phyloP scores from a whole-genome alignment of 2,888 invertebrate genomes.

The Cephus pulcher region DNA sequence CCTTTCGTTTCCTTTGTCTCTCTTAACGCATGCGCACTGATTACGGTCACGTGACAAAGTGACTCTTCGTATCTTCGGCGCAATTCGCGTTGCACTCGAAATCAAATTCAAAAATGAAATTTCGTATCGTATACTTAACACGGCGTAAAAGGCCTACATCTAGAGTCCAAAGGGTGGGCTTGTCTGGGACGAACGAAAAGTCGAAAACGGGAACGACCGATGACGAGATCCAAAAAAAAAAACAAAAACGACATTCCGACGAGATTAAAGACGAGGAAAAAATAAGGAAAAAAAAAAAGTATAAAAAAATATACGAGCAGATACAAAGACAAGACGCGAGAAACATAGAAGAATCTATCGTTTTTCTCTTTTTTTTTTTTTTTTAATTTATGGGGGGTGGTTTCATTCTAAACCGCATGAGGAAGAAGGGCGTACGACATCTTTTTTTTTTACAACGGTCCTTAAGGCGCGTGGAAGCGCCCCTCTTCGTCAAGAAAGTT shows the following conservation, averaged over 20 bases:
- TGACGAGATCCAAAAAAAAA: not conserved
- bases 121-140: slow-evolving; percentile 44
- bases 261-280: not conserved
- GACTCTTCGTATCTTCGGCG: not conserved
- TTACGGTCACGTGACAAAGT: not conserved
- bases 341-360: not conserved
- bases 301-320: slow-evolving; percentile 5
- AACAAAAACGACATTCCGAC: not conserved
- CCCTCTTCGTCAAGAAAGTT: not conserved
- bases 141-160: slow-evolving; percentile 38
- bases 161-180: slow-evolving; percentile 30
- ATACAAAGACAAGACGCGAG: not conserved
- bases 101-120: not conserved
- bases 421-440: not conserved
- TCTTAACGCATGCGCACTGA: not conserved
- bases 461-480: slow-evolving; percentile 11
- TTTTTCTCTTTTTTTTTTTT: not conserved
- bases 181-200: slow-evolving; percentile 13
- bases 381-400: not conserved
- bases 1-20: not conserved
- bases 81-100: not conserved
- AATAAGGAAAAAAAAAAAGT: not conserved
- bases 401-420: not conserved
- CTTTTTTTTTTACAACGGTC: slow-evolving; percentile 26
- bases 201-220: slow-evolving; percentile 17